Conservation (phyloP, 1,140 invertebrate species). For the Cotesia chilonis region DNA sequence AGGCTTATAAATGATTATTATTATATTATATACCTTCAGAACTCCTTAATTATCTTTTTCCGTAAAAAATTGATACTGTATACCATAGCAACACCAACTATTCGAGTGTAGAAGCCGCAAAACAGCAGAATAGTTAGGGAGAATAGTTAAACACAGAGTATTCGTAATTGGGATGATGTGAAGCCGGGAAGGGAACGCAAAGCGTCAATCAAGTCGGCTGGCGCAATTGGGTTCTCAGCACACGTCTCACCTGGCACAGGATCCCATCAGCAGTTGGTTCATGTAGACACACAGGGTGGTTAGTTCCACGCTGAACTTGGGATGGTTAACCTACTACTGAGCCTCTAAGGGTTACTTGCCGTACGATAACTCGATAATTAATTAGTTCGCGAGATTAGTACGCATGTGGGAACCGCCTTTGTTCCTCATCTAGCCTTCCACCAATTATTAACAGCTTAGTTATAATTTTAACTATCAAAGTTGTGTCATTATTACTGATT, state of each 20-base stretch:
- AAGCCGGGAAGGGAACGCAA: no score
- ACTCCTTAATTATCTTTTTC: no score
- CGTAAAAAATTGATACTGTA: no score
- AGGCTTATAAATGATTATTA: no score
- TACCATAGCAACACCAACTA: no score
- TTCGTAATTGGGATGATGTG: no score
- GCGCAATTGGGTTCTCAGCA: background rate
- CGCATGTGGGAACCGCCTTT: constrained; percentile 7
- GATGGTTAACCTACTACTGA: constrained; percentile 39
- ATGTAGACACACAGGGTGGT: background rate
- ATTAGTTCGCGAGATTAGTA: constrained; percentile 55
- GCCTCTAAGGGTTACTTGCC: constrained; percentile 45
- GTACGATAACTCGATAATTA: constrained; percentile 58
- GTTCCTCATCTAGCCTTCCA: background rate
- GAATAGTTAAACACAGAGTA: no score
- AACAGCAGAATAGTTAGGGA: no score
- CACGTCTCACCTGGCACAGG: background rate
- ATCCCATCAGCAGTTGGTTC: background rate
- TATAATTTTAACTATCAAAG: background rate
- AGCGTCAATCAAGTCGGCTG: background rate
- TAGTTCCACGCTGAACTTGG: constrained; percentile 43
- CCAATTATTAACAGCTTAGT: background rate
- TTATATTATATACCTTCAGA: no score
- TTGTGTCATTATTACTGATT: no score
- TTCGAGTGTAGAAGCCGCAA: no score